A percentile compares a stretch with the other conserved stretches of the same genome.
These are phyloP conservation scores for Melanostigma gelatinosum DNA, from an alignment of 2,113 vertebrate genomes.

Conservation along the genomic window DNA sequence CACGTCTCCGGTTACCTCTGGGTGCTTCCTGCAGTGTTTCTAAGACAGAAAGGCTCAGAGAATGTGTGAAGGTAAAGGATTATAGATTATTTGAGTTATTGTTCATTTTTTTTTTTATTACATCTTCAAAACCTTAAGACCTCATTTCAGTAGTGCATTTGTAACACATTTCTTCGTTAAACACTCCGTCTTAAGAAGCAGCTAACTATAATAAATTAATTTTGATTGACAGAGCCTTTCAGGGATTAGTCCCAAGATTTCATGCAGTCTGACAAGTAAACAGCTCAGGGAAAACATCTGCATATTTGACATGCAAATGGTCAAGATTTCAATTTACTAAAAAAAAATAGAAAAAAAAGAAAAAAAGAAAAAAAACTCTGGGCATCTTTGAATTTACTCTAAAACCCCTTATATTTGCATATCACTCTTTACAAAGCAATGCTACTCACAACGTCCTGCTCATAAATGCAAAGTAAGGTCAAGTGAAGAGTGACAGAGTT, in stretches of 20 bases:
- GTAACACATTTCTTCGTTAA: not conserved
- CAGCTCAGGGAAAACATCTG: slow-evolving; percentile 29
- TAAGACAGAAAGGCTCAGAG: not conserved
- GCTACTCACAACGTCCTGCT: slow-evolving; percentile 4
- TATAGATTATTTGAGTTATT: not conserved
- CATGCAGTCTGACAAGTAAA: slow-evolving; percentile 29
- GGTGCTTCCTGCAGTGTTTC: slow-evolving; percentile 1
- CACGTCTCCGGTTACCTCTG: slow-evolving; percentile 3
- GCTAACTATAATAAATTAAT: slow-evolving; percentile 23
- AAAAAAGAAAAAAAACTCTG: not conserved
- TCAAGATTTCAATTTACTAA: slow-evolving; percentile 21
- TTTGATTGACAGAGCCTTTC: slow-evolving; percentile 25
- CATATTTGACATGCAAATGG: slow-evolving; percentile 42
- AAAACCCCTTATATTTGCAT: slow-evolving; percentile 19
- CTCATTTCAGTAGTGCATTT: not conserved
- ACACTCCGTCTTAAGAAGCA: not conserved
- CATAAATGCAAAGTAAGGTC: slow-evolving; percentile 19
- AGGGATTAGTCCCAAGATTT: slow-evolving; percentile 13
- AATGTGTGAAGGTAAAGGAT: not conserved
- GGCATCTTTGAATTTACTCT: slow-evolving; percentile 8
- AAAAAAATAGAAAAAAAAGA: not conserved
- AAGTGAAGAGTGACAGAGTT: slow-evolving; percentile 16
- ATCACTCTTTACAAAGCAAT: slow-evolving; percentile 11
- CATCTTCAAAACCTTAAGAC: not conserved
- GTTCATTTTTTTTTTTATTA: not conserved